Percentiles rank a stretch among this genome's conserved stretches.
These are phyloP conservation scores for Tyrophagus putrescentiae DNA, from an alignment of 1,140 invertebrate species.

Conservation along the genomic window DNA sequence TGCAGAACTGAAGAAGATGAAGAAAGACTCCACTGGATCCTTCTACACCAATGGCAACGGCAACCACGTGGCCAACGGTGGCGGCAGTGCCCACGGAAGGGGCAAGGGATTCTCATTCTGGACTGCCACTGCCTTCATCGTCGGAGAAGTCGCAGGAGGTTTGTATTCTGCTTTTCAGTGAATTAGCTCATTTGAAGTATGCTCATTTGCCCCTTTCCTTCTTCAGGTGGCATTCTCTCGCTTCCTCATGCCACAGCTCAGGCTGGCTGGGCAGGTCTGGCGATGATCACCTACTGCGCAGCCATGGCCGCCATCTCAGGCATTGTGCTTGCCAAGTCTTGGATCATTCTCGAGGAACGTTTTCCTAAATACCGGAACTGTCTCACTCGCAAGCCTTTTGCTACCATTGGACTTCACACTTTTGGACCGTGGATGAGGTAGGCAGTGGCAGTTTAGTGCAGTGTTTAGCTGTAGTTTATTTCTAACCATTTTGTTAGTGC, in stretches of 20 bases:
- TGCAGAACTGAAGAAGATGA: no score
- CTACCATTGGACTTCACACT: constrained; percentile 16
- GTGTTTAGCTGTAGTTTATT: no score
- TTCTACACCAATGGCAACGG: not conserved
- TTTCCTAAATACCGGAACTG: constrained; percentile 17
- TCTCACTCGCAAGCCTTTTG: constrained; percentile 19
- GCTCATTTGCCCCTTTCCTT: not conserved
- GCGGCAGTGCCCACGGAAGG: not conserved
- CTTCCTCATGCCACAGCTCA: not conserved
- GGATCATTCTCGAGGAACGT: constrained; percentile 23
- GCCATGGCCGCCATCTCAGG: constrained; percentile 8
- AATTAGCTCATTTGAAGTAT: not conserved
- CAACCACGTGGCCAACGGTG: not conserved
- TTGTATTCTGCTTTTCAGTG: not conserved
- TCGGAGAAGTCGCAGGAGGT: constrained; percentile 56
- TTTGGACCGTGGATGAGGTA: constrained; percentile 19
- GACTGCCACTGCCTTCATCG: constrained; percentile 47
- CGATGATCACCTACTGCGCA: constrained; percentile 3
- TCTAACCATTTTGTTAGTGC: no score
- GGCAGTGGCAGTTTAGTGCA: not conserved
- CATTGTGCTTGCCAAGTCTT: constrained; percentile 16
- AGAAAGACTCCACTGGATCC: no score
- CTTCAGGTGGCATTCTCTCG: not conserved
- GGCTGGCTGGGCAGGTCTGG: constrained; percentile 20
- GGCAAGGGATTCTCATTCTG: constrained; percentile 31